These are phyloP conservation scores for Muscicapa striata DNA, from an alignment of 2,797 vertebrate species.

Conservation along the genomic window DNA sequence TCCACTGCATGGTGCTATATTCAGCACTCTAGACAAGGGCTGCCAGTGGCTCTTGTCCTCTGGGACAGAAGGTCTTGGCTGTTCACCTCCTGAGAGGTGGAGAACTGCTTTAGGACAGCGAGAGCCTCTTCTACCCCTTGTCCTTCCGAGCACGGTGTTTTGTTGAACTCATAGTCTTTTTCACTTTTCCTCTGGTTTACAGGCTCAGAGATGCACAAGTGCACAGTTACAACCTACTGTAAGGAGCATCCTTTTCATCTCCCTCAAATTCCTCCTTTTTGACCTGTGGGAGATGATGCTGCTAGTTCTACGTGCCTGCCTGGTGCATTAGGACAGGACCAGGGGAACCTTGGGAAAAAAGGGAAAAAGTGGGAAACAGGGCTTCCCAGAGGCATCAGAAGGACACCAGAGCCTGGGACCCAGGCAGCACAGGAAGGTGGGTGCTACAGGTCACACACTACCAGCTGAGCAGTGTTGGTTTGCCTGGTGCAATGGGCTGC, in stretches of 20 bases:
- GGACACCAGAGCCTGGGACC: not conserved
- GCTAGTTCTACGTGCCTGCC: rapidly evolving
- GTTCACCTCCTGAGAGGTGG: not conserved
- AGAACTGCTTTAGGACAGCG: not conserved
- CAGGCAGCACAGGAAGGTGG: not conserved
- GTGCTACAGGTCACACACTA: not conserved
- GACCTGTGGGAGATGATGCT: not conserved
- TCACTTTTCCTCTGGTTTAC: not conserved
- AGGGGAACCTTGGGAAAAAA: not conserved
- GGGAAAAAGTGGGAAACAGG: not conserved
- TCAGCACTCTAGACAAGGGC: not conserved
- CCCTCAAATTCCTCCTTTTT: not conserved
- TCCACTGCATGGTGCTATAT: not conserved
- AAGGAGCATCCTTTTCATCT: not conserved
- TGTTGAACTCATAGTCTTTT: not conserved
- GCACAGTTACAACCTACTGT: not conserved
- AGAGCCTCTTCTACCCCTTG: not conserved
- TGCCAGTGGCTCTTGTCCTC: not conserved
- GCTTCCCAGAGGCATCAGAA: not conserved
- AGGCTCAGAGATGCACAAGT: not conserved
- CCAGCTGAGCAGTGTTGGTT: not conserved
- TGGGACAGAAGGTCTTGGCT: not conserved
- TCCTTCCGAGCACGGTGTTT: not conserved
- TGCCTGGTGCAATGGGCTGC: not conserved
- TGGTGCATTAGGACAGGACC: not conserved